Percentiles rank a stretch among this genome's conserved stretches.
phyloP scores from a whole-genome alignment of 1,140 invertebrate genomes.

The Neodiprion pinetum region DNA sequence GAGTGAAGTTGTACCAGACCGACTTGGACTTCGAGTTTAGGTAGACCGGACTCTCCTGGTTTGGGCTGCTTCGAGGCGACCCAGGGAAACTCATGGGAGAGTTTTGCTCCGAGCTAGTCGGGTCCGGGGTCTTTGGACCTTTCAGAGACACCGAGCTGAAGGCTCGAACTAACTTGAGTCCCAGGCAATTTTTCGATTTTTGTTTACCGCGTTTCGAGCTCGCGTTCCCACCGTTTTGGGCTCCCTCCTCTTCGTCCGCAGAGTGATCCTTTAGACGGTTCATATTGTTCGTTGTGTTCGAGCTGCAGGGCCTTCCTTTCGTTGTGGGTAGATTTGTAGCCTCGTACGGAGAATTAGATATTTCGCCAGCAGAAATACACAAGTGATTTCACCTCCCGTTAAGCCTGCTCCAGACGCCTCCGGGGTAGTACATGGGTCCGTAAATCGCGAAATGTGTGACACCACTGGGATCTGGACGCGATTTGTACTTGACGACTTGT shows the following conservation, averaged over 20 bases:
- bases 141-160: conserved; percentile 28
- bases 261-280: background rate
- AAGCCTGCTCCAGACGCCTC: no score
- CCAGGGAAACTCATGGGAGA: background rate
- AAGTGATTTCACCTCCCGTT: no score
- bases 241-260: background rate
- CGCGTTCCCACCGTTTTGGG: background rate
- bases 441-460: no score
- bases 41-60: background rate
- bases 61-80: background rate
- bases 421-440: no score
- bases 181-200: conserved; percentile 30
- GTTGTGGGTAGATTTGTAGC: no score
- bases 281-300: background rate
- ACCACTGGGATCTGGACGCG: no score
- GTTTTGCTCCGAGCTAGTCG: background rate
- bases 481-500: background rate
- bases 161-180: conserved; percentile 33
- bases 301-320: no score
- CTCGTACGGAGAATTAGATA: no score
- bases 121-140: conserved; percentile 32
- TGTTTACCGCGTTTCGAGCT: conserved; percentile 2
- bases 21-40: background rate
- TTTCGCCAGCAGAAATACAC: no score
- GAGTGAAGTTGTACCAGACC: background rate